These are phyloP conservation scores for Dipodomys spectabilis DNA, from an alignment of 2,113 vertebrate species.

Conservation along the genomic window DNA sequence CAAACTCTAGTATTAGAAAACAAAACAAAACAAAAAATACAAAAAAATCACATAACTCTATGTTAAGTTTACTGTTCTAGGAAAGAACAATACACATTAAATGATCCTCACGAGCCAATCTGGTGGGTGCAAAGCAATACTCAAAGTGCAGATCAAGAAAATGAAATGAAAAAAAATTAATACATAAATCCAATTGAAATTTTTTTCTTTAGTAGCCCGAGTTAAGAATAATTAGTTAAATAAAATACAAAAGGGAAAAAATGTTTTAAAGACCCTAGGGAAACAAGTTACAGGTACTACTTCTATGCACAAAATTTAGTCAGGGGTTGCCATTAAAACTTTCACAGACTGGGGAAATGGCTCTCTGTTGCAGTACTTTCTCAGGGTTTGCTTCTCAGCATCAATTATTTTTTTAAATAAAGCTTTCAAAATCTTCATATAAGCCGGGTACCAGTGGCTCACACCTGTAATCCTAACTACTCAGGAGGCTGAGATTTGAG, in stretches of 20 bases:
- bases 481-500: too few relatives aligned
- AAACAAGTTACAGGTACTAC: not conserved
- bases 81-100: not conserved
- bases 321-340: not conserved
- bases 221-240: not conserved
- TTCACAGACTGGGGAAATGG: not conserved
- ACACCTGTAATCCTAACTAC: too few relatives aligned
- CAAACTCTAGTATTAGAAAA: too few relatives aligned
- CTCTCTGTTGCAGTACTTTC: too few relatives aligned
- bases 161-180: not conserved
- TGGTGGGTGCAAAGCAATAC: not conserved
- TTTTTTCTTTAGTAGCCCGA: not conserved
- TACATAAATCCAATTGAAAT: accelerated
- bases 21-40: too few relatives aligned
- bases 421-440: too few relatives aligned
- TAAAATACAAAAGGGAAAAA: conserved; percentile 2
- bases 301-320: conserved; percentile 28
- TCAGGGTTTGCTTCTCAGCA: too few relatives aligned
- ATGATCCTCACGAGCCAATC: not conserved
- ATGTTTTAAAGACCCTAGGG: not conserved
- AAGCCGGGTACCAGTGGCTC: too few relatives aligned
- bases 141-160: not conserved
- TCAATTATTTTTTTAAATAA: too few relatives aligned
- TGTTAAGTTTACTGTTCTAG: not conserved
- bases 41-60: too few relatives aligned